Percentiles rank a stretch among this genome's conserved stretches.
These are phyloP conservation scores for Hypotaenidia philippensis DNA, from an alignment of 2,797 vertebrate species.

Conservation along the genomic window DNA sequence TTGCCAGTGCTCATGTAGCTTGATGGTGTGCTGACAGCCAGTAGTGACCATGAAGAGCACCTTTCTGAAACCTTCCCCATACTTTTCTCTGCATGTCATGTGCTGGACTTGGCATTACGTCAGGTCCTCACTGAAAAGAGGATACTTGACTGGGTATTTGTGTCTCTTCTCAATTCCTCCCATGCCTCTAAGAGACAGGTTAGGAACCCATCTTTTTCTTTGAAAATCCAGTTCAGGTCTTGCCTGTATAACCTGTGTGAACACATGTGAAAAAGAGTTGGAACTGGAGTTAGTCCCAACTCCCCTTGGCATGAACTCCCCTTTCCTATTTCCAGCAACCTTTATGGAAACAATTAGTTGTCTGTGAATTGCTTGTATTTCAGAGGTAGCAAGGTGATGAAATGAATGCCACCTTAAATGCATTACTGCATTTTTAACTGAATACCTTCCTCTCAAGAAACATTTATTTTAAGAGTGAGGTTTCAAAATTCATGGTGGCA, in stretches of 20 bases:
- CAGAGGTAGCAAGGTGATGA: not conserved
- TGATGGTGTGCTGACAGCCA: not conserved
- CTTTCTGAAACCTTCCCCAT: not conserved
- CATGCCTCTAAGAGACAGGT: not conserved
- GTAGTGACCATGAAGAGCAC: accelerated
- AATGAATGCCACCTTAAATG: not conserved
- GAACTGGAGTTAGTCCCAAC: not conserved
- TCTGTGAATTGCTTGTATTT: not conserved
- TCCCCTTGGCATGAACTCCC: not conserved
- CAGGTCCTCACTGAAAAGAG: not conserved
- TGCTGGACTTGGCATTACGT: not conserved
- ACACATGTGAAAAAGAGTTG: not conserved
- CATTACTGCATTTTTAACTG: not conserved
- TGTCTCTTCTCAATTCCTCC: not conserved
- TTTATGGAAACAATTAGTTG: not conserved
- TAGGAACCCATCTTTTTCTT: not conserved
- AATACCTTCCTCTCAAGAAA: not conserved
- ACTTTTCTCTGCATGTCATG: not conserved
- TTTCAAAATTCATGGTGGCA: conserved; percentile 9
- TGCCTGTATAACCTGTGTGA: not conserved
- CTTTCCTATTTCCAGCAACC: not conserved
- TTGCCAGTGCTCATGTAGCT: not conserved
- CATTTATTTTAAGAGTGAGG: not conserved
- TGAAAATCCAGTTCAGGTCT: not conserved
- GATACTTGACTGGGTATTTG: not conserved